phyloP scores from a whole-genome alignment of 2,113 vertebrate genomes.

The Aptenodytes forsteri region DNA sequence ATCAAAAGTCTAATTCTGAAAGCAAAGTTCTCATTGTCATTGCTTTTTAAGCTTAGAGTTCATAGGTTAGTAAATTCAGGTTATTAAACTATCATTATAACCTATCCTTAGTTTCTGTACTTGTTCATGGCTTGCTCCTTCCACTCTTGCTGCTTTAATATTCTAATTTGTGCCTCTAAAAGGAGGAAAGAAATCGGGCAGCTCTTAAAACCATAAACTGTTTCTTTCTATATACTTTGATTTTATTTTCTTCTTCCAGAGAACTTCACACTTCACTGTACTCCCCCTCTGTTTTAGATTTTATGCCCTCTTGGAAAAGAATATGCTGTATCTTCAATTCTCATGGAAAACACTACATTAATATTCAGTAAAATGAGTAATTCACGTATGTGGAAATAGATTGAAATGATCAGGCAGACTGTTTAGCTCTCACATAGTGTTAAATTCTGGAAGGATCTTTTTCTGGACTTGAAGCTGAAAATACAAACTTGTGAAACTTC shows the following conservation, averaged over 20 bases:
- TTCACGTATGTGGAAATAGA: not conserved
- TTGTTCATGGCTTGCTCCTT: not conserved
- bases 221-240: not conserved
- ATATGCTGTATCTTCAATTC: not conserved
- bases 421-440: not conserved
- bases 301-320: not conserved
- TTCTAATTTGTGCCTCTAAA: not conserved
- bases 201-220: not conserved
- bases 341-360: not conserved
- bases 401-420: not conserved
- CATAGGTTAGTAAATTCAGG: not conserved
- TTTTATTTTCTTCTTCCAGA: not conserved
- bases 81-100: not conserved
- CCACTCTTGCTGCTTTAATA: not conserved
- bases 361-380: not conserved
- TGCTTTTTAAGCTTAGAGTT: not conserved
- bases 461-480: conserved; percentile 7
- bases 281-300: not conserved
- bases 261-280: not conserved
- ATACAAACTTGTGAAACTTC: conserved; percentile 1
- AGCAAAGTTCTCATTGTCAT: not conserved
- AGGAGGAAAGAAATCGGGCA: not conserved
- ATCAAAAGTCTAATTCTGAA: not conserved
- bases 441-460: not conserved
- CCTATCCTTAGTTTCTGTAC: not conserved